Base-by-base conservation (phyloP, 2,113 vertebrate genomes). In the Ptilorrhoa leucosticta region DNA sequence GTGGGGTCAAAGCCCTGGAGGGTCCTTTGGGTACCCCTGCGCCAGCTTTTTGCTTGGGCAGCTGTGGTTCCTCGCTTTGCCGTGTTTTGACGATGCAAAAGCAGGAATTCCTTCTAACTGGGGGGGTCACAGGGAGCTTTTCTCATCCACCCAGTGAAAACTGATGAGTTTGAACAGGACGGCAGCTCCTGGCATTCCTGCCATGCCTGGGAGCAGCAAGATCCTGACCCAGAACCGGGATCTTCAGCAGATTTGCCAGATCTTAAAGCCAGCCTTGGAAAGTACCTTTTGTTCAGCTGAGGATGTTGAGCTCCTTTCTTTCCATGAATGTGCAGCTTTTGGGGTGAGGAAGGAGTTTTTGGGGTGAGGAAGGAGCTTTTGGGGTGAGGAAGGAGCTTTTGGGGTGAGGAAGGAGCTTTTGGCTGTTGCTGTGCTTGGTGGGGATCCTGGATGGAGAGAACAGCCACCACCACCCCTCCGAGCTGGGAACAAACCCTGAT, bases 391-490 rank as follows among this genome's bases (percentile, higher is more conserved):
- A 45, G 75, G 63, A 10, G 37, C 8, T 73, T 6, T 13, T 28
- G 56, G 23, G 31, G 16, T 7, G 13, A 16, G 17, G 7, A 48
- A 45, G 54, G 48, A 44, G 37, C 37, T 53, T 1, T 37, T 53
- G 68, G 60, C 39, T 50, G 45, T 10, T 15, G 14, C 45, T 40
- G 65, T 40, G 22, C 42, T 35, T 13, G 15, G 3, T 9, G 53
- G 50, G 47, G 44, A 15, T 3, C n/a, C 16, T 10, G 31, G 5
- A 0, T 2, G 0, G n/a, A 24, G 27, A 7, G 20, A 58, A 2
- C 15, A 70, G 44, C 57, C 63, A 11, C 28, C 57, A 9, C 14
- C 4, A 1, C 11, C n/a, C 39, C 39, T 10, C 53, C 76, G 21
- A 0, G 3, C 5, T 3, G 53, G 66, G 57, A 71, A 3, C 35